Base-by-base conservation (phyloP, 2,113 vertebrate genomes). In the Ageneiosus marmoratus region DNA sequence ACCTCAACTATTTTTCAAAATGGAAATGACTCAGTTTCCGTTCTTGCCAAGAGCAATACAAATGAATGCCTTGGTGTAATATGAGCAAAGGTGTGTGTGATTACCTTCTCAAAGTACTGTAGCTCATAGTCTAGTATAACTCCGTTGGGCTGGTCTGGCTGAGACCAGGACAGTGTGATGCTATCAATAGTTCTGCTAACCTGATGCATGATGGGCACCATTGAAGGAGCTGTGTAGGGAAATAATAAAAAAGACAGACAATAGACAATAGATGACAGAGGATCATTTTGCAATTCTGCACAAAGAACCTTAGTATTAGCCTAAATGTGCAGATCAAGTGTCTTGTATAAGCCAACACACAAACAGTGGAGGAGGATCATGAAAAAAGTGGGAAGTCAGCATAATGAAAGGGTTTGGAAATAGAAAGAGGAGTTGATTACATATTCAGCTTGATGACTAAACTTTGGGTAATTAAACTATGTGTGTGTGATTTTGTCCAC, bases 171-270 rank as follows among this genome's bases (percentile, higher is more conserved):
- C 73, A 99, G 91, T 10, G 97, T 98, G 86, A 99, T 96, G 92
- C 96, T 97, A 91, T 93, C 94, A 74, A 97, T 94, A 0, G 94
- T 94, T 78, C 96, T 95, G 91, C 94, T 97, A 75, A 98, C 96
- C 90, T 98, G 97, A 86, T 99, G 97, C 93, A 98, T 98, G 91
- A 99, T 98, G 92, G 97, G 97, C 79, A 99, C 96, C 0, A 94
- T 91, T 0, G 97, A 98, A 0, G 97, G 97, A 46, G 96, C 97
- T 99, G 91, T 53, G 80, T 29, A 84, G 48, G 62, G 32, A 29
- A 20, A 70, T 7, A 74, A 67, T 62, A 46, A 82, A 27, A 55
- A n/a, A 83, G 48, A 79, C 22, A 80, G 51, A 41, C 37, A 41
- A 41, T 3, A 78, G 29, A 76, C 16, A 73, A 50, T 73, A 41